Base-by-base conservation (phyloP, 2,888 invertebrate species). In the Drosophila subsilvestris region DNA sequence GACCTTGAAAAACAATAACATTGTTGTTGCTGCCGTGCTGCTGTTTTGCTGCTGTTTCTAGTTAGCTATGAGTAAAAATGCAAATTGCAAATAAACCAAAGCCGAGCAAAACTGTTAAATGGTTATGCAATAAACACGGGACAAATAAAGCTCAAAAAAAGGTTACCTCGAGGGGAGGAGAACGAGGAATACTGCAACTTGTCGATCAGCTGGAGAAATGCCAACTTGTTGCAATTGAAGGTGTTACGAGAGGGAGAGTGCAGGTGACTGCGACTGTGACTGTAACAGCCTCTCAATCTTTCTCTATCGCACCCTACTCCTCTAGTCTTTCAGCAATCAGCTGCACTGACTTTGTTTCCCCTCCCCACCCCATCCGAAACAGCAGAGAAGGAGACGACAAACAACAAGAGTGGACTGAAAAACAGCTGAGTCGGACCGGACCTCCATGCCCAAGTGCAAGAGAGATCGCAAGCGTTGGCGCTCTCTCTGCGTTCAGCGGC, bases 1-100 rank as follows among this genome's bases (percentile, higher is more conserved):
- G 83, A 83, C 83, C 83, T 83, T 83, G 83, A 83, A 75, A 82
- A 83, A 82, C 72, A 82, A 85, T 85, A 85, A 80, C 75, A 81
- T 80, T 79, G 71, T 77, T 80, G 72, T 65, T 25, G 25, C 25
- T 25, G 25, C 25, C 25, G 25, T 79, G 63, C 47, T 50, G 47
- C 63, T 63, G 59, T 61, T 58, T 75, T 75, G 62, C 14, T 14
- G 37, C 37, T 37, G 14, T 14, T 6, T 37, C 37, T 37, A 37
- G 6, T 37, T n/a, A n/a, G 37, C 37, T n/a, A 37, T 14, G 6
- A 78, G 75, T 60, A 54, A 37, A 81, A 79, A 84, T 81, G 80
- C 82, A 82, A 82, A 80, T 76, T 73, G 73, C 73, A 72, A 72
- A 73, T 72, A 72, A 72, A 72, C 56, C 53, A 50, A 81, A 80